These are phyloP conservation scores for Tokudaia muenninki DNA, from an alignment of 2,797 vertebrate species.

Conservation along the genomic window DNA sequence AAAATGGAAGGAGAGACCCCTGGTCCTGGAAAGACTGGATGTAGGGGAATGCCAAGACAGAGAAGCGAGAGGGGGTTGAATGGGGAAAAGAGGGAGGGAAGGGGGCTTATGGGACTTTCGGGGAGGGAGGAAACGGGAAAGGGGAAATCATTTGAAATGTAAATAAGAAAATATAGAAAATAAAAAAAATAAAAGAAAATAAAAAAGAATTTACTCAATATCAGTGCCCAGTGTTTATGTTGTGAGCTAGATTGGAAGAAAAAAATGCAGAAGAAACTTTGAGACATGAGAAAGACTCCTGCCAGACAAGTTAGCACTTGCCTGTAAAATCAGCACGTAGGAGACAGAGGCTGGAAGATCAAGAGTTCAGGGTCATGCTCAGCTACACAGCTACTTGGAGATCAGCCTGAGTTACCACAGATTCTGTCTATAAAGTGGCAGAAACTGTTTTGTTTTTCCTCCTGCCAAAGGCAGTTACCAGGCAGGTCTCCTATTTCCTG, in stretches of 20 bases:
- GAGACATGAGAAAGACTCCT: slow-evolving; percentile 1
- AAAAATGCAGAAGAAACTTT: slow-evolving; percentile 39
- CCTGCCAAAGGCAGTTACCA: neutral
- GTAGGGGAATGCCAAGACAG: no score
- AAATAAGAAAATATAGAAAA: no score
- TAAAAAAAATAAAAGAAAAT: no score
- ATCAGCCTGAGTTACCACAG: neutral
- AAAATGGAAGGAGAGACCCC: no score
- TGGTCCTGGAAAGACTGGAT: no score
- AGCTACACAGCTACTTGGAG: neutral
- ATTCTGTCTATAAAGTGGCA: neutral
- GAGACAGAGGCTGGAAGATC: neutral
- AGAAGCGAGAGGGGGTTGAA: no score
- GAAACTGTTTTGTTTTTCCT: neutral
- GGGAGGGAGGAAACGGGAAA: no score
- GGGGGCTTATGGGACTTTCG: no score
- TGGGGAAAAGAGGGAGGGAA: no score
- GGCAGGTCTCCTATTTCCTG: neutral
- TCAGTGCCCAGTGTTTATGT: neutral
- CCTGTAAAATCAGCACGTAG: neutral
- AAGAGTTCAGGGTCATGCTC: neutral
- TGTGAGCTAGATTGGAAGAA: slow-evolving; percentile 8
- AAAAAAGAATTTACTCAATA: neutral
- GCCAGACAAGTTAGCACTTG: neutral
- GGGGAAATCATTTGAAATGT: no score